phyloP scores from a whole-genome alignment of 1,140 invertebrate genomes.

The Zaprionus davidi region DNA sequence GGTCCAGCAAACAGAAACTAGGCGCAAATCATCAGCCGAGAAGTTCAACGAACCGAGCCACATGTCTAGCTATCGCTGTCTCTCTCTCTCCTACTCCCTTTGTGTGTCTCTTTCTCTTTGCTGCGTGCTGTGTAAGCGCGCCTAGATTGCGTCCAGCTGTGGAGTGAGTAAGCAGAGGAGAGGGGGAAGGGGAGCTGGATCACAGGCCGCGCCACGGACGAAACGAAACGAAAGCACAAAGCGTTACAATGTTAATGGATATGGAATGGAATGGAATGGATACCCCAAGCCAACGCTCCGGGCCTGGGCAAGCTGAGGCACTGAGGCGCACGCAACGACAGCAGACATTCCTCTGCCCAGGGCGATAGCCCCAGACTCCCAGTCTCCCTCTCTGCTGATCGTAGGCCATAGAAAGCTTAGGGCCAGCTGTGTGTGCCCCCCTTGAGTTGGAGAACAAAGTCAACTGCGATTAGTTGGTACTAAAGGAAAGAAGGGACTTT shows the following conservation, averaged over 20 bases:
- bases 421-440: background rate
- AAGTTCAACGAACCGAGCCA: conserved; percentile 71
- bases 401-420: background rate
- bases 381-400: background rate
- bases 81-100: conserved; percentile 29
- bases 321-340: conserved; percentile 16
- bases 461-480: too few species aligned
- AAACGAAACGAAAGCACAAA: conserved; percentile 67
- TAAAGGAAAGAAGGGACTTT: too few species aligned
- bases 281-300: conserved; percentile 32
- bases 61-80: conserved; percentile 37
- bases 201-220: conserved; percentile 36
- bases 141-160: conserved; percentile 52
- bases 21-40: conserved; percentile 66
- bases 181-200: conserved; percentile 28
- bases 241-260: conserved; percentile 72
- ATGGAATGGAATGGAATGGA: conserved; percentile 60
- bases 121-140: conserved; percentile 31
- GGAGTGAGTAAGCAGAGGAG: background rate
- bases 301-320: conserved; percentile 3
- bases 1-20: conserved; percentile 47
- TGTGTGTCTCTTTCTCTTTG: background rate
- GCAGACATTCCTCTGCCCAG: conserved; percentile 20
- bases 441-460: too few species aligned
- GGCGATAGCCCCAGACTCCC: conserved; percentile 4